Evolutionary conservation across 2,113 vertebrate genomes (phyloP).

Genomic region (Nettapus auritus): DNA sequence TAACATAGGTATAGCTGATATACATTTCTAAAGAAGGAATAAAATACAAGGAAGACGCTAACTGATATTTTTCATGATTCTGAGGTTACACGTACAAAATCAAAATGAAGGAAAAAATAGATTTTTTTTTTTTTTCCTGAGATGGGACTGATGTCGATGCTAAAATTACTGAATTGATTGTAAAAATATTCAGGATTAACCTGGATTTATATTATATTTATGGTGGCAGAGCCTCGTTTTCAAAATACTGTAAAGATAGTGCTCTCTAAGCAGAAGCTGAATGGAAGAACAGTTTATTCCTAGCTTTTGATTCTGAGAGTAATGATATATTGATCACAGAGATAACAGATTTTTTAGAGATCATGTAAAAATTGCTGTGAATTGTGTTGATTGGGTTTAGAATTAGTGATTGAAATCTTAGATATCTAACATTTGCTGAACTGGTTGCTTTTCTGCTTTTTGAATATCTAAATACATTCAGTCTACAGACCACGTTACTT

Average conservation of each 20-base stretch:
- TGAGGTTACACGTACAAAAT: background rate
- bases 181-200: background rate
- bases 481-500: background rate
- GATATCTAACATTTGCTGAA: background rate
- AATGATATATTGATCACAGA: background rate
- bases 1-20: background rate
- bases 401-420: background rate
- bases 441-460: background rate
- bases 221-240: background rate
- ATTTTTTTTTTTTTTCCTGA: background rate
- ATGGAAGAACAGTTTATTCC: background rate
- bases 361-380: background rate
- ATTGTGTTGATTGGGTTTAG: background rate
- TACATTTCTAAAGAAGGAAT: background rate
- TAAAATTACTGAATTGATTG: background rate
- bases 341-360: background rate
- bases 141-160: background rate
- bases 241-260: background rate
- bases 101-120: background rate
- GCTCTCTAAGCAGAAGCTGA: background rate
- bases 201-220: background rate
- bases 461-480: background rate
- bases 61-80: background rate
- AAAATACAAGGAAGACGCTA: background rate
- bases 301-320: background rate